These are phyloP conservation scores for Corythoichthys intestinalis DNA, from an alignment of 2,113 vertebrate genomes.

Conservation along the genomic window DNA sequence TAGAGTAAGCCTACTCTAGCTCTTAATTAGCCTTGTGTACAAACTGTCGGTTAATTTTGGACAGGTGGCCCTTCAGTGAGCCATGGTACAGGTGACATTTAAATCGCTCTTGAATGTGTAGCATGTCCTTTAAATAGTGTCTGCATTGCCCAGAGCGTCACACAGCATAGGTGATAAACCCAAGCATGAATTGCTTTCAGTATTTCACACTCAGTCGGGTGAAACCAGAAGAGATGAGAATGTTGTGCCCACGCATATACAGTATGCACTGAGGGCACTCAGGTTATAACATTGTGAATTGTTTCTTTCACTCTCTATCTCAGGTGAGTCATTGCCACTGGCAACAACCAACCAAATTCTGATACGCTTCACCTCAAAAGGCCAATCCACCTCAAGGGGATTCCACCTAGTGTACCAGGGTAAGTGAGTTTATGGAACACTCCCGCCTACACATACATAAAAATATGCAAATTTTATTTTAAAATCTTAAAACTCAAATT, in stretches of 20 bases:
- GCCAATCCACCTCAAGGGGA: slow-evolving; percentile 87
- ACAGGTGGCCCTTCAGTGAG: slow-evolving; percentile 14
- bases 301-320: slow-evolving; percentile 15
- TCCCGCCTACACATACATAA: background rate
- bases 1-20: background rate
- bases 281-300: slow-evolving; percentile 9
- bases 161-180: slow-evolving; percentile 14
- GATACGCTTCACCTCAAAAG: slow-evolving; percentile 92
- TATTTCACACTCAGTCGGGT: background rate
- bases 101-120: background rate
- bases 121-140: slow-evolving; percentile 9
- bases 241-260: background rate
- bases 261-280: background rate
- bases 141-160: slow-evolving; percentile 20
- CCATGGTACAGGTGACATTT: slow-evolving; percentile 1
- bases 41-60: slow-evolving; percentile 4
- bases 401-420: slow-evolving; percentile 99
- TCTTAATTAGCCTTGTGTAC: background rate
- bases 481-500: background rate
- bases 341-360: slow-evolving; percentile 96
- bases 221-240: slow-evolving; percentile 6
- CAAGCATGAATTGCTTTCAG: slow-evolving; percentile 16
- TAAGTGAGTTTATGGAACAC: slow-evolving; percentile 48
- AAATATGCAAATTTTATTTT: slow-evolving; percentile 3
- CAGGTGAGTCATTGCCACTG: slow-evolving; percentile 92